Conservation (phyloP, 2,113 vertebrate genomes). For the Lampris megalopsis region DNA sequence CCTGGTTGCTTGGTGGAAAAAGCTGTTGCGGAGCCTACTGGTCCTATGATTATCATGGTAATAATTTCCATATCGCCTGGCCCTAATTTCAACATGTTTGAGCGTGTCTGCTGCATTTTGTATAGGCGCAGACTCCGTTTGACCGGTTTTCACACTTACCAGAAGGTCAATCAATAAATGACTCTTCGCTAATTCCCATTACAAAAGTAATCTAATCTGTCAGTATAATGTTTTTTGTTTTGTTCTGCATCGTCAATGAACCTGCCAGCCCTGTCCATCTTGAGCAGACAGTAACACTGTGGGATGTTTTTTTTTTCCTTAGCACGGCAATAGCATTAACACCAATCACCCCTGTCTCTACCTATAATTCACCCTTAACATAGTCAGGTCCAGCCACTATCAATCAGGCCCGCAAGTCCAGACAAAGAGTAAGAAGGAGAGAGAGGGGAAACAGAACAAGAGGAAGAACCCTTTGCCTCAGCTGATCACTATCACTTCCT, state of each 20-base stretch:
- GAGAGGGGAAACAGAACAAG: neutral
- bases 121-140: too few relatives aligned
- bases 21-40: too few relatives aligned
- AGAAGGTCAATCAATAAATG: conserved; percentile 39
- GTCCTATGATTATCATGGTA: too few relatives aligned
- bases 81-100: too few relatives aligned
- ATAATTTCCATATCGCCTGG: too few relatives aligned
- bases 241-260: conserved; percentile 18
- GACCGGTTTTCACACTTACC: neutral
- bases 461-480: neutral
- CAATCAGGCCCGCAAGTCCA: conserved; percentile 14
- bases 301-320: neutral
- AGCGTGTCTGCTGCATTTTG: too few relatives aligned
- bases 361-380: conserved; percentile 26
- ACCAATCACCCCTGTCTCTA: conserved; percentile 8
- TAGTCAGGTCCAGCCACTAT: conserved; percentile 22
- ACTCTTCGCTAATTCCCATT: conserved; percentile 20
- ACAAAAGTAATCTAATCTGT: conserved; percentile 46
- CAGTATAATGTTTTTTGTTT: conserved; percentile 11
- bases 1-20: too few relatives aligned
- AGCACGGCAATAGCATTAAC: conserved; percentile 5
- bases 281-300: conserved; percentile 1
- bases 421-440: neutral
- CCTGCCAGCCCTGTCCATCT: conserved; percentile 2
- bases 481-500: conserved; percentile 20